These are phyloP conservation scores for Caenorhabditis sp. DNA, from an alignment of 2,888 invertebrate species.

Conservation along the genomic window DNA sequence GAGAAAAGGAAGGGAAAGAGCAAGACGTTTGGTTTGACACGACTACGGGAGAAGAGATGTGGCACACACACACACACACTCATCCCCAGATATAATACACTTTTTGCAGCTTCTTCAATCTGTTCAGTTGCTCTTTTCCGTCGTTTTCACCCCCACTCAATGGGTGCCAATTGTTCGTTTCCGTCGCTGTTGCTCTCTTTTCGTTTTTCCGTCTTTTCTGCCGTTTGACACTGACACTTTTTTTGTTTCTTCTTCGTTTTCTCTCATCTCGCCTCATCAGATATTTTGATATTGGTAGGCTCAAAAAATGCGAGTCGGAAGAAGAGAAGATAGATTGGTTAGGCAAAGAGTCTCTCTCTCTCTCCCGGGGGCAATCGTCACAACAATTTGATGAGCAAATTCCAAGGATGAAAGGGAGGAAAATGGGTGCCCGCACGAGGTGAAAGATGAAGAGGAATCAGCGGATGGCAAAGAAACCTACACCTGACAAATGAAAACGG, in stretches of 20 bases:
- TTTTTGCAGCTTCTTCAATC: conserved; percentile 64
- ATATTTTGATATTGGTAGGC: conserved; percentile 59
- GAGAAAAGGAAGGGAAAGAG: conserved; percentile 30
- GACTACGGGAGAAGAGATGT: conserved; percentile 43
- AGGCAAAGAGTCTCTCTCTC: too few relatives aligned
- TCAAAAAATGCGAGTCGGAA: conserved; percentile 20
- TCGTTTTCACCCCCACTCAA: conserved; percentile 4
- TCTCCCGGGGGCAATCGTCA: conserved; percentile 50
- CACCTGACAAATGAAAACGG: conserved; percentile 24
- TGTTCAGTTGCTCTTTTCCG: conserved; percentile 60
- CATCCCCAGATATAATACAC: conserved; percentile 61
- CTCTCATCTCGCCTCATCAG: background rate
- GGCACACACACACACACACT: conserved; percentile 57
- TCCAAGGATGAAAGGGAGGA: conserved; percentile 4
- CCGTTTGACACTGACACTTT: background rate
- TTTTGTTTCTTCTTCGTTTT: conserved; percentile 2
- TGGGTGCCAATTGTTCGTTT: conserved; percentile 61
- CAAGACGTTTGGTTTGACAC: conserved; percentile 39
- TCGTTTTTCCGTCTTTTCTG: conserved; percentile 16
- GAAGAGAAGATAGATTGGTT: conserved; percentile 54
- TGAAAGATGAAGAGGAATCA: conserved; percentile 31
- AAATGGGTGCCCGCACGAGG: background rate
- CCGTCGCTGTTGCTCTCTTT: conserved; percentile 17
- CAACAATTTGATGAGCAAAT: conserved; percentile 54
- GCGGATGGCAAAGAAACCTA: conserved; percentile 8